phyloP scores from a whole-genome alignment of 2,888 invertebrate genomes.

The Andrena dorsata region DNA sequence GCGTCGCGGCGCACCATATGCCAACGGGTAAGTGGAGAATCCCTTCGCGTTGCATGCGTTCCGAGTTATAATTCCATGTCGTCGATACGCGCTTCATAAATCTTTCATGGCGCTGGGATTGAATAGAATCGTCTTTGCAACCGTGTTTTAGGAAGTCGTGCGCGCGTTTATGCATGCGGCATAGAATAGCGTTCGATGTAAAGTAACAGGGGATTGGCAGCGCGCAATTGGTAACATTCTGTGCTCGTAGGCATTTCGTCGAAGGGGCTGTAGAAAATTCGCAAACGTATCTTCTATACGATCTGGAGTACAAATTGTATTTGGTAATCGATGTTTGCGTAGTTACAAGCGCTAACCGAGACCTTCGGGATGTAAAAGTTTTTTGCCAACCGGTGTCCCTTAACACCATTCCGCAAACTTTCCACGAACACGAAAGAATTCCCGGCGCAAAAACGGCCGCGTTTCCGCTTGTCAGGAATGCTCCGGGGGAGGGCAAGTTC shows the following conservation, averaged over 20 bases:
- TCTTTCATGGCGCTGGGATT: constrained; percentile 48
- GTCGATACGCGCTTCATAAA: constrained; percentile 49
- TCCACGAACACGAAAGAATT: constrained; percentile 26
- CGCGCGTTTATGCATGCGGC: constrained; percentile 18
- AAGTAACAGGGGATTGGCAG: constrained; percentile 1
- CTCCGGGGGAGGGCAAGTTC: neutral
- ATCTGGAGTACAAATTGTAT: no score
- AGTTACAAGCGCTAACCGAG: neutral
- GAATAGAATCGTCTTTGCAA: constrained; percentile 43
- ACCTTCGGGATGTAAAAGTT: neutral
- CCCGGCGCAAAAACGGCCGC: neutral
- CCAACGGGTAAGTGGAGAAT: constrained; percentile 33
- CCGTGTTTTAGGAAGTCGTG: constrained; percentile 30
- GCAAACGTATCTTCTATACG: no score
- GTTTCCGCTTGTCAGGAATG: constrained; percentile 20
- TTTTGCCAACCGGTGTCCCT: neutral
- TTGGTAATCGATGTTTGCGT: no score
- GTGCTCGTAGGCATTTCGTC: neutral
- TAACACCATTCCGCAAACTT: neutral
- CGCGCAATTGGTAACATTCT: neutral
- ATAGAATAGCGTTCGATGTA: constrained; percentile 14
- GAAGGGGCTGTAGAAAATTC: neutral
- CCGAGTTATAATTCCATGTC: constrained; percentile 35
- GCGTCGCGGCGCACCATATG: constrained; percentile 15
- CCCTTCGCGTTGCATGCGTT: constrained; percentile 36